These are phyloP conservation scores for Polymixis lichenea DNA, from an alignment of 2,888 invertebrate genomes.

Conservation along the genomic window DNA sequence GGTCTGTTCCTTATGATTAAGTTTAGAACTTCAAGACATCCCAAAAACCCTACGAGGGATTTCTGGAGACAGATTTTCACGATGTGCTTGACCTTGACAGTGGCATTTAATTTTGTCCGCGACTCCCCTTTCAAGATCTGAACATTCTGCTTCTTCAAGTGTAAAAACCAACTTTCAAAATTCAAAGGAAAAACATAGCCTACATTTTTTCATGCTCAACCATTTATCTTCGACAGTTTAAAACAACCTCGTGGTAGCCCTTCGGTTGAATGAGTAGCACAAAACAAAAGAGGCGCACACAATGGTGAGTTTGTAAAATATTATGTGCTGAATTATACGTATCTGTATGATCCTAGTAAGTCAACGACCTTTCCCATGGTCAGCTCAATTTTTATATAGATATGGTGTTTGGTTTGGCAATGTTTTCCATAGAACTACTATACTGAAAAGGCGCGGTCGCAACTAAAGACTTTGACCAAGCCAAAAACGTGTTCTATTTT, in stretches of 20 bases:
- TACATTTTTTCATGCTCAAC: conserved; percentile 23
- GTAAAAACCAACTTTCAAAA: conserved; percentile 19
- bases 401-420: background rate
- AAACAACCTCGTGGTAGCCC: conserved; percentile 37
- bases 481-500: too few relatives aligned
- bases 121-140: background rate
- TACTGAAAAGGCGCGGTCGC: background rate
- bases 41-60: background rate
- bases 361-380: background rate
- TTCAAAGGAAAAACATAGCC: background rate
- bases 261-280: conserved; percentile 39
- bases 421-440: background rate
- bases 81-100: background rate
- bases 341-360: background rate
- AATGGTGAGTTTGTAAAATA: conserved; percentile 53
- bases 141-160: conserved; percentile 16
- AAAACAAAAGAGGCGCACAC: conserved; percentile 54
- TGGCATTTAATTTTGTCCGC: background rate
- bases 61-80: background rate
- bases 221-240: conserved; percentile 48
- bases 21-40: background rate
- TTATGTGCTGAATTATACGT: conserved; percentile 31
- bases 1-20: background rate
- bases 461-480: too few relatives aligned
- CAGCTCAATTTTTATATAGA: too few relatives aligned